These are phyloP conservation scores for Nasonovia ribisnigri DNA, from an alignment of 2,888 invertebrate genomes.

Conservation along the genomic window DNA sequence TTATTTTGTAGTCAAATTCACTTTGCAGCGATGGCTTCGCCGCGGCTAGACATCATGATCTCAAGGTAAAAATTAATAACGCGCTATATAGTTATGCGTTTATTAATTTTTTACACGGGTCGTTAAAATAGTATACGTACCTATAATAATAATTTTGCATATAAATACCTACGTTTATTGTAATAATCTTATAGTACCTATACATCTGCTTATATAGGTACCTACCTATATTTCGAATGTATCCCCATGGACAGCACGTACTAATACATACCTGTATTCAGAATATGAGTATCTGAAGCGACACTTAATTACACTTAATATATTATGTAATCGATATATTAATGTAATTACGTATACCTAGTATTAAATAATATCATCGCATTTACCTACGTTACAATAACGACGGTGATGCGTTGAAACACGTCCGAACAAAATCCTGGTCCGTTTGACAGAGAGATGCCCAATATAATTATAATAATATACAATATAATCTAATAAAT, in stretches of 20 bases:
- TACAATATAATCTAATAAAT: background rate
- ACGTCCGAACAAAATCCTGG: no score
- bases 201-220: background rate
- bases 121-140: background rate
- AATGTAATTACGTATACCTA: no score
- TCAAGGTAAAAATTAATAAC: constrained; percentile 27
- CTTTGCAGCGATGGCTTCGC: background rate
- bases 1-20: background rate
- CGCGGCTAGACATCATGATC: background rate
- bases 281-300: no score
- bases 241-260: no score
- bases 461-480: background rate
- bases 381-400: no score
- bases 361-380: background rate
- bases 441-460: no score
- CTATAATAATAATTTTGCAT: background rate
- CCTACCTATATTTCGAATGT: background rate
- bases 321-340: no score
- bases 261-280: background rate
- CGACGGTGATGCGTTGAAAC: no score
- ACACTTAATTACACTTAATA: no score
- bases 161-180: background rate
- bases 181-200: background rate
- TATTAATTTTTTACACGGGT: background rate
- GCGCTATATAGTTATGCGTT: background rate